Conservation (phyloP, 2,113 vertebrate species). For the Aegotheles bennettii region DNA sequence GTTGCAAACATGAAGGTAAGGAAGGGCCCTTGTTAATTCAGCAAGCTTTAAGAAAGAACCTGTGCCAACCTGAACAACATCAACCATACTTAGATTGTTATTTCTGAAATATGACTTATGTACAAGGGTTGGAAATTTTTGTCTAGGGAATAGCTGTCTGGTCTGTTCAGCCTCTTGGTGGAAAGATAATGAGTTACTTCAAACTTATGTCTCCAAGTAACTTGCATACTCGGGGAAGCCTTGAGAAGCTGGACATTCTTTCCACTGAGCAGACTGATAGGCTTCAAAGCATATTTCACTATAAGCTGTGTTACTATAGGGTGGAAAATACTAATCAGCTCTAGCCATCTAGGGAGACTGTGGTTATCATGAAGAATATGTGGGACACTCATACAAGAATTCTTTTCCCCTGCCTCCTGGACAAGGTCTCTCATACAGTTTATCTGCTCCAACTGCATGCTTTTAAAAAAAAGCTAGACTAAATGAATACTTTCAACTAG, state of each 20-base stretch:
- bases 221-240: not conserved
- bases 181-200: constrained; percentile 1
- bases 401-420: not conserved
- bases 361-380: constrained; percentile 21
- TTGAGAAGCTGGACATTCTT: constrained; percentile 44
- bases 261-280: not conserved
- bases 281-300: constrained; percentile 36
- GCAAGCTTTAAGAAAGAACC: not conserved
- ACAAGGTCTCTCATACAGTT: not conserved
- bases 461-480: constrained; percentile 30
- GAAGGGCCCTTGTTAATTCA: not conserved
- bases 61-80: not conserved
- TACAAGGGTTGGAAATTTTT: not conserved
- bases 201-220: not conserved
- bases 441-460: constrained; percentile 9
- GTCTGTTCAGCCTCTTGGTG: not conserved
- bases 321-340: constrained; percentile 26
- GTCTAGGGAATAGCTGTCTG: not conserved
- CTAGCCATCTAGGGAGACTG: constrained; percentile 19
- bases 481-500: constrained; percentile 50
- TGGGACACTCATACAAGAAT: constrained; percentile 4
- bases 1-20: not conserved
- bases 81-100: not conserved
- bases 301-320: not conserved
- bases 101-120: not conserved